Conservation (phyloP, 2,888 invertebrate genomes). For the Galeruca laticollis region DNA sequence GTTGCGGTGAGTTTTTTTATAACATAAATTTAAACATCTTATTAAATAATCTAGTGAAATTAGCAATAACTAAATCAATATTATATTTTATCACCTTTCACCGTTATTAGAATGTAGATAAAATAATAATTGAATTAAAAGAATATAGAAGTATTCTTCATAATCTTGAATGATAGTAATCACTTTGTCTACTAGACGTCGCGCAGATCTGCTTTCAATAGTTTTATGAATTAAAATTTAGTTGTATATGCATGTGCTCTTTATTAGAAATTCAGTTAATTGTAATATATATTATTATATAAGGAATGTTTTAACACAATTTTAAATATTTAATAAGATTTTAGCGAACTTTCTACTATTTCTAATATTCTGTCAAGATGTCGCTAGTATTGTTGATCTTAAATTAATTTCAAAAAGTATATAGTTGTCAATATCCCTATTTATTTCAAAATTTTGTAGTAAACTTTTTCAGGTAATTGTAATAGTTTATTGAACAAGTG, state of each 20-base stretch:
- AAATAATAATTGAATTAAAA: too few species aligned
- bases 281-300: too few species aligned
- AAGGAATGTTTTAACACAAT: background rate
- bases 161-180: background rate
- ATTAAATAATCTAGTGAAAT: constrained; percentile 8
- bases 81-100: constrained; percentile 19
- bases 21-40: constrained; percentile 5
- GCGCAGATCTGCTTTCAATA: background rate
- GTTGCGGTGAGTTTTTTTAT: constrained; percentile 54
- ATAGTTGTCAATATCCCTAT: background rate
- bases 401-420: background rate
- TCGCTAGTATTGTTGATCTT: background rate
- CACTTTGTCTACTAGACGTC: background rate
- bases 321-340: background rate
- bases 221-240: too few species aligned
- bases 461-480: constrained; percentile 51
- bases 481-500: constrained; percentile 50
- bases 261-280: too few species aligned
- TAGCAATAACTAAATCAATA: constrained; percentile 25
- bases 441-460: constrained; percentile 16
- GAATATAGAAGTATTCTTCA: background rate
- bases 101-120: background rate
- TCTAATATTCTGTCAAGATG: background rate
- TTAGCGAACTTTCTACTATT: too few species aligned
- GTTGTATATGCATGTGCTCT: too few species aligned